Conservation (phyloP, 2,797 vertebrate species). For the Caiman crocodilus region DNA sequence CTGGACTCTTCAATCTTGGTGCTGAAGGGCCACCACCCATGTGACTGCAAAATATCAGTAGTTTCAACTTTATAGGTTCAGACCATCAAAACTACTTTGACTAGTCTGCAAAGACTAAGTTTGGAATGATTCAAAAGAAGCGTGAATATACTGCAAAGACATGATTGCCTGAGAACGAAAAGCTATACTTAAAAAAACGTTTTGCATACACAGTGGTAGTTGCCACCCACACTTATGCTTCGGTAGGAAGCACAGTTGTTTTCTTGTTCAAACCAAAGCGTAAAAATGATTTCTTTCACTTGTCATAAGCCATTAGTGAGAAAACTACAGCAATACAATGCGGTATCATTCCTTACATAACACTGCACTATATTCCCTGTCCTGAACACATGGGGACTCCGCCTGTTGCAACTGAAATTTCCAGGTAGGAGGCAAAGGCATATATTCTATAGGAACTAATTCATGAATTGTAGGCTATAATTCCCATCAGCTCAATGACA, state of each 20-base stretch:
- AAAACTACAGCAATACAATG: slow-evolving; percentile 44
- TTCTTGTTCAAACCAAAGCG: slow-evolving; percentile 50
- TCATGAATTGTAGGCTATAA: slow-evolving; percentile 38
- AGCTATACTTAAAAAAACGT: slow-evolving; percentile 13
- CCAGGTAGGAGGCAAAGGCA: slow-evolving; percentile 64
- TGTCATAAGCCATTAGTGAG: slow-evolving; percentile 44
- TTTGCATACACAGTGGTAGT: neutral
- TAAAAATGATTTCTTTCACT: slow-evolving; percentile 64
- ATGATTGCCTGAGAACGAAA: neutral
- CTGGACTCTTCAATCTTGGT: neutral
- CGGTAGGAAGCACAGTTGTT: slow-evolving; percentile 24
- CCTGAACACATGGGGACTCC: slow-evolving; percentile 58
- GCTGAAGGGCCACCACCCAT: neutral
- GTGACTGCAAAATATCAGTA: fast-evolving
- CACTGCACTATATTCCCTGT: slow-evolving; percentile 65
- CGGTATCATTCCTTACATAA: slow-evolving; percentile 42
- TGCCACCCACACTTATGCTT: slow-evolving; percentile 5
- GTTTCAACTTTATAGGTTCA: neutral
- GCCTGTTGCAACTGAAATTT: slow-evolving; percentile 67
- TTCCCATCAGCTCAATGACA: slow-evolving; percentile 70
- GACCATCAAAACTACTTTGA: too few species aligned
- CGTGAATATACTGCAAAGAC: neutral
- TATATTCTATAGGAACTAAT: slow-evolving; percentile 59
- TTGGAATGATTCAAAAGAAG: neutral
- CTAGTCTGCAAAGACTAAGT: neutral